A percentile compares a stretch with the other conserved stretches of the same genome.
phyloP scores from a whole-genome alignment of 2,113 vertebrate species.

The Ophiodon elongatus region DNA sequence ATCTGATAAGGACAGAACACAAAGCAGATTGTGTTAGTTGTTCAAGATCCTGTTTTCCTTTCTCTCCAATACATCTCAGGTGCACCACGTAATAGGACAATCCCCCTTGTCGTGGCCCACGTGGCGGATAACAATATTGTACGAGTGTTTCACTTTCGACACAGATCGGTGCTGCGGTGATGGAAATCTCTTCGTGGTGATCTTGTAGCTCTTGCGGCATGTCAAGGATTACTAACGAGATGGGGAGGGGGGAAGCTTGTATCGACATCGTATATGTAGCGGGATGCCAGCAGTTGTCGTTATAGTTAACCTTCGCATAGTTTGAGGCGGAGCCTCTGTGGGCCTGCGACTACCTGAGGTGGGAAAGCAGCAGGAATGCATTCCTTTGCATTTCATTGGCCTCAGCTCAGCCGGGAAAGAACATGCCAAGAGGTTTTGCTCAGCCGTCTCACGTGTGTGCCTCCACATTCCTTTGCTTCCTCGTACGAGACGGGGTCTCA shows the following conservation, averaged over 20 bases:
- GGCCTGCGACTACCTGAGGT: constrained; percentile 30
- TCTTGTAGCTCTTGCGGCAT: constrained; percentile 6
- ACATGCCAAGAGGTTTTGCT: constrained; percentile 48
- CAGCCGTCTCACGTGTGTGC: constrained; percentile 42
- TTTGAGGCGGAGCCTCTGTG: constrained; percentile 20
- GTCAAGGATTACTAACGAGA: not conserved
- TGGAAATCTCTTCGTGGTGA: not conserved
- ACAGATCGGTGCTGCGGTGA: not conserved
- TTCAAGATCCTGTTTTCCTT: not conserved
- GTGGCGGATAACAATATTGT: not conserved
- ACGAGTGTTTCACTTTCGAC: not conserved
- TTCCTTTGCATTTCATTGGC: constrained; percentile 52
- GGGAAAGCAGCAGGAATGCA: constrained; percentile 37
- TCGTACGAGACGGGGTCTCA: not conserved
- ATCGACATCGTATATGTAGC: not conserved
- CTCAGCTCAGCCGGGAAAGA: constrained; percentile 21
- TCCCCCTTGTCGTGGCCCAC: not conserved
- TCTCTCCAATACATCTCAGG: not conserved
- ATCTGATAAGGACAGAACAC: constrained; percentile 2
- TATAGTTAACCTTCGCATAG: constrained; percentile 30
- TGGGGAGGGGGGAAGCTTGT: not conserved
- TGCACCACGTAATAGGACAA: not conserved
- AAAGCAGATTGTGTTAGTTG: not conserved
- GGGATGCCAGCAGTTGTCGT: not conserved
- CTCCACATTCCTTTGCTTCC: constrained; percentile 54